Percentiles rank a stretch among this genome's conserved stretches.
Evolutionary conservation across 1,140 invertebrate genomes (phyloP).

Genomic region (Trichoplusia ni): DNA sequence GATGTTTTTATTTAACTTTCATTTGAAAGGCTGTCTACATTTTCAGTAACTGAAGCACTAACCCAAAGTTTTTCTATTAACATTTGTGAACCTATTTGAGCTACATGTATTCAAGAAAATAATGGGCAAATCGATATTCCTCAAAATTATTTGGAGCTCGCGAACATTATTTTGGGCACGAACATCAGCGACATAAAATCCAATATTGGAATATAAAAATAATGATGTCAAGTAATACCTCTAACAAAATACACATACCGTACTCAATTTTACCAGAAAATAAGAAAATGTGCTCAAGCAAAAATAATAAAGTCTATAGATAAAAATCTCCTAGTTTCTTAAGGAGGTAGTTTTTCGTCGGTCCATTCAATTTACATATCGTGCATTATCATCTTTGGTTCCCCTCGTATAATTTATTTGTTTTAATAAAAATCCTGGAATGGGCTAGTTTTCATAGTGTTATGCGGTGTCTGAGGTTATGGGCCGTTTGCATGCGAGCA

Average conservation of each 20-base stretch:
- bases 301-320: slow-evolving; percentile 21
- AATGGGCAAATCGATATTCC: too few species aligned
- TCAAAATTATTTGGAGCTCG: too few species aligned
- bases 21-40: too few species aligned
- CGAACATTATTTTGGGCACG: not conserved
- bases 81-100: too few species aligned
- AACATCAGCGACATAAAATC: not conserved
- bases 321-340: slow-evolving; percentile 25
- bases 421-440: slow-evolving; percentile 67
- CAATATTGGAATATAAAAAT: slow-evolving; percentile 9
- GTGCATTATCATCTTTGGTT: slow-evolving; percentile 33
- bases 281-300: slow-evolving; percentile 11
- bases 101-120: too few species aligned
- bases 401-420: slow-evolving; percentile 40
- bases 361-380: slow-evolving; percentile 40
- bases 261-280: slow-evolving; percentile 22
- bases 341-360: slow-evolving; percentile 19
- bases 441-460: slow-evolving; percentile 67
- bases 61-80: too few species aligned
- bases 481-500: slow-evolving; percentile 69
- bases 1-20: too few species aligned
- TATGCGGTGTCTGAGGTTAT: slow-evolving; percentile 65
- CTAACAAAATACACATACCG: slow-evolving; percentile 8
- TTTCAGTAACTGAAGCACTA: too few species aligned
- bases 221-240: slow-evolving; percentile 1